A percentile compares a stretch with the other conserved stretches of the same genome.
phyloP scores from a whole-genome alignment of 2,797 vertebrate species.

The Gambusia yucatana region DNA sequence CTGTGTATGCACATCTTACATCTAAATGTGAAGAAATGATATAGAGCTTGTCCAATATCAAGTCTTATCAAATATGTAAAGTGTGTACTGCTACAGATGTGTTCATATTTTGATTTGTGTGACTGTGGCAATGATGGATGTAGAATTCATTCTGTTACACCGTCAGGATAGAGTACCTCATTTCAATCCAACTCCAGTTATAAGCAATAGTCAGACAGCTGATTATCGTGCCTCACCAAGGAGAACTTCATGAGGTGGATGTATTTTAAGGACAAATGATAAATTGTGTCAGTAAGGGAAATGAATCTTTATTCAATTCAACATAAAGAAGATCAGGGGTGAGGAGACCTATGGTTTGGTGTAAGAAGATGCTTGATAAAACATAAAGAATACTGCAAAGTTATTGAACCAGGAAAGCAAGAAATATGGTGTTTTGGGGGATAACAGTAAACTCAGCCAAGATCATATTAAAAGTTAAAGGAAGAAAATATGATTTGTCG shows the following conservation, averaged over 20 bases:
- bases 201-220: constrained; percentile 55
- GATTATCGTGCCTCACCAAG: constrained; percentile 59
- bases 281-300: constrained; percentile 11
- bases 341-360: constrained; percentile 48
- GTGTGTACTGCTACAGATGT: not conserved
- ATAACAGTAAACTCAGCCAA: constrained; percentile 43
- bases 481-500: constrained; percentile 54
- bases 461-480: constrained; percentile 44
- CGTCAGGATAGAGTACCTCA: not conserved
- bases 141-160: not conserved
- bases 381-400: constrained; percentile 35
- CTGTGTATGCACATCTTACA: not conserved
- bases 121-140: not conserved
- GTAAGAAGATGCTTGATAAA: constrained; percentile 4
- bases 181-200: constrained; percentile 46
- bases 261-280: constrained; percentile 21
- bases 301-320: constrained; percentile 56
- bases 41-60: not conserved
- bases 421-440: constrained; percentile 53
- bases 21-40: not conserved
- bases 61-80: not conserved
- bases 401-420: constrained; percentile 23
- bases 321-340: constrained; percentile 25
- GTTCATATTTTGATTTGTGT: not conserved
- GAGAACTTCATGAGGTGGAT: constrained; percentile 51